Base-by-base conservation (phyloP, 2,797 vertebrate genomes). In the Eurystomus glaucurus region DNA sequence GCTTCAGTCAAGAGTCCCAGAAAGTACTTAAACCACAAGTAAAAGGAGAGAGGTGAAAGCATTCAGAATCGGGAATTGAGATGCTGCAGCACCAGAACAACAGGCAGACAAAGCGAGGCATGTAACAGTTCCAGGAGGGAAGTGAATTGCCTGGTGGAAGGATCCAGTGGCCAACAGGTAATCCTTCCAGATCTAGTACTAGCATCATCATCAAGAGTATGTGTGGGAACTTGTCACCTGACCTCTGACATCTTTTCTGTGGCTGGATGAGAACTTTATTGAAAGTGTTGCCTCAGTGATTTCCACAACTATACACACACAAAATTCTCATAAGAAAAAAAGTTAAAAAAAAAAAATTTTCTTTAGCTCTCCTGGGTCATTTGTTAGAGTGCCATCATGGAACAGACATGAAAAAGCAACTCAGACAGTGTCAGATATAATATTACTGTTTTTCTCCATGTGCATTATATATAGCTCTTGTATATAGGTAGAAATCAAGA, bases 401-500 rank as follows among this genome's bases (percentile, higher is more conserved):
- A 95, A 81, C 22, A 69, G 41, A 79, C 9, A 62, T 20, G 31
- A 86, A 88, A 87, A 87, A n/a, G 29, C 74, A 79, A 54, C 50
- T 78, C 29, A 41, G 29, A 31, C 10, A 29, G 18, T 39, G 39
- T 61, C 62, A 89, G 55, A 28, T 85, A 92, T 29, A 77, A 7
- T 11, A 18, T 87, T 72, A 61, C 57, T 77, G 62, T 1, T 93
- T 93, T 93, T 62, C 66, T 93, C 71, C 66, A 48, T 13, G 18
- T 94, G 58, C n/a, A 25, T 89, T 72, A 51, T 35, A 41, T n/a
- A 66, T 66, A 86, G n/a, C 5, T 31, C 39, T 39, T 3, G 3
- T 33, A 52, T 14, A 55, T 19, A 90, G 43, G 82, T 80, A 88
- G 70, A 94, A 91, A 65, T 43, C n/a, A 76, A 76, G 39, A 89